These are phyloP conservation scores for Onthophagus sagittarius DNA, from an alignment of 2,888 invertebrate genomes.

Conservation along the genomic window DNA sequence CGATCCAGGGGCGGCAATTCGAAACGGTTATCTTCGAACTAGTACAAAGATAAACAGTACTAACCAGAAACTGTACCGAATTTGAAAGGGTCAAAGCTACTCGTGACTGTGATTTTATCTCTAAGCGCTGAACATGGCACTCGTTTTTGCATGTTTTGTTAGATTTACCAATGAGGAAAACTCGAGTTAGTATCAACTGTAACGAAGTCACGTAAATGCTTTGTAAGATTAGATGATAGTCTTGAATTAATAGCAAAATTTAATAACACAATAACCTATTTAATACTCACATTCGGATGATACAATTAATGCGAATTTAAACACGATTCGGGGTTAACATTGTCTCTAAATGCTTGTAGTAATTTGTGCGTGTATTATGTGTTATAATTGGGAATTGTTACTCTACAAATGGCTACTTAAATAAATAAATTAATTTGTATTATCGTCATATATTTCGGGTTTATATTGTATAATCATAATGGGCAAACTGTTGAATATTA, in stretches of 20 bases:
- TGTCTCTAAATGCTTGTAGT: not conserved
- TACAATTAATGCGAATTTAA: not conserved
- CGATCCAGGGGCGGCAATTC: not conserved
- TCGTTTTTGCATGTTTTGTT: not conserved
- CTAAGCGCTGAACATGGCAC: not conserved
- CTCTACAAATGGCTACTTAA: not conserved
- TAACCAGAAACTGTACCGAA: not conserved
- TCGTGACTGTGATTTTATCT: not conserved
- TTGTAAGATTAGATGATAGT: no score
- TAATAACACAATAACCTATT: no score
- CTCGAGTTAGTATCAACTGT: not conserved
- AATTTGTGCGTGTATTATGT: not conserved
- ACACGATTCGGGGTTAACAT: not conserved
- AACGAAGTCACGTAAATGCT: not conserved
- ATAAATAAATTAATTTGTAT: not conserved
- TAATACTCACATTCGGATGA: no score
- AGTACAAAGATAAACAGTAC: not conserved
- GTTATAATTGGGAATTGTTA: not conserved
- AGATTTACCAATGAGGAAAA: not conserved
- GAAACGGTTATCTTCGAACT: not conserved
- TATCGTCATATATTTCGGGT: not conserved
- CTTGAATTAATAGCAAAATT: no score
- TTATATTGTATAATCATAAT: not conserved
- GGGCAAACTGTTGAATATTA: not conserved
- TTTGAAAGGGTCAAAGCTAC: not conserved